Percentiles rank a stretch among this genome's conserved stretches.
phyloP scores from a whole-genome alignment of 2,888 invertebrate species.

The Xestoiulus laeticollis region DNA sequence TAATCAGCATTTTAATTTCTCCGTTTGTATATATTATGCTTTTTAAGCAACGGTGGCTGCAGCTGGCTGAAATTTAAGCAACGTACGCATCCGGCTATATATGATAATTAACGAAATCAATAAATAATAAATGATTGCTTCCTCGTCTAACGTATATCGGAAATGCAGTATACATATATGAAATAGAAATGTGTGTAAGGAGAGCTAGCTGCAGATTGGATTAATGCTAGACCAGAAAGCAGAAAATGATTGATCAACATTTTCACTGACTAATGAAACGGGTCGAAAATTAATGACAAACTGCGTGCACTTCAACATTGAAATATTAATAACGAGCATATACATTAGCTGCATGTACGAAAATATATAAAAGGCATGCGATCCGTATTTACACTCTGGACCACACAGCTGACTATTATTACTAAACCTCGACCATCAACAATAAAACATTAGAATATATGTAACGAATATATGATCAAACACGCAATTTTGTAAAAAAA shows the following conservation, averaged over 20 bases:
- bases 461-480: too few relatives aligned
- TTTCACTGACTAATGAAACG: slow-evolving; percentile 17
- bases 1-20: not conserved
- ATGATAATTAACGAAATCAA: slow-evolving; percentile 13
- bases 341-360: too few relatives aligned
- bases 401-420: too few relatives aligned
- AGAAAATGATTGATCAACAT: slow-evolving; percentile 7
- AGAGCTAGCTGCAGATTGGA: not conserved
- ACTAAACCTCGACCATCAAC: too few relatives aligned
- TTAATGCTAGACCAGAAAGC: not conserved
- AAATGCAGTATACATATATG: not conserved
- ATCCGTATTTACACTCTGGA: too few relatives aligned
- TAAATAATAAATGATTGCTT: slow-evolving; percentile 14
- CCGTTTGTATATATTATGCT: too few relatives aligned
- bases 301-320: slow-evolving; percentile 26
- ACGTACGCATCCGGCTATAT: not conserved
- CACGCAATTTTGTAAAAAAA: too few relatives aligned
- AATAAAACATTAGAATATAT: too few relatives aligned
- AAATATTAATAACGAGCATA: slow-evolving; percentile 4
- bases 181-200: not conserved
- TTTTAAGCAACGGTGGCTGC: not conserved
- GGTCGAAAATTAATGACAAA: slow-evolving; percentile 26
- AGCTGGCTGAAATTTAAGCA: not conserved
- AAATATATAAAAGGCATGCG: too few relatives aligned
- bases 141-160: not conserved